Evolutionary conservation across 2,113 vertebrate species (phyloP).

Genomic region (Bostrychus sinensis): DNA sequence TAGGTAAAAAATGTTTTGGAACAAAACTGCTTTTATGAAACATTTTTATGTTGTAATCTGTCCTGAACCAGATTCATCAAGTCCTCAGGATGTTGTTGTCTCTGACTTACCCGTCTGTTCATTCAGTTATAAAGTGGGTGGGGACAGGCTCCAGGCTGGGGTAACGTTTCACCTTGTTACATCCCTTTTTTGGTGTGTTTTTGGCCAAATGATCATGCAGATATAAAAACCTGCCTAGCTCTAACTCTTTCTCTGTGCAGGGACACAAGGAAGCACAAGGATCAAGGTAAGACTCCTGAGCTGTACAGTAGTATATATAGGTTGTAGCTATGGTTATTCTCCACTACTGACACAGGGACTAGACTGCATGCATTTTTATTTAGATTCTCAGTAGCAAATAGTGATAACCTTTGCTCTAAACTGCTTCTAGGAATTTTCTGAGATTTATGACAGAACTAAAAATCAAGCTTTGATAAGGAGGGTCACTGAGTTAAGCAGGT

Average conservation of each 20-base stretch:
- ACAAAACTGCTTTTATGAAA: not conserved
- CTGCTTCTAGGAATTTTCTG: conserved; percentile 1
- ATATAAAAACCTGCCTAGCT: conserved; percentile 29
- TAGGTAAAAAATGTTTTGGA: no score
- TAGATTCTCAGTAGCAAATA: not conserved
- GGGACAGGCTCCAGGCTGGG: not conserved
- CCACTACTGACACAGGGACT: not conserved
- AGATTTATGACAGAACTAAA: not conserved
- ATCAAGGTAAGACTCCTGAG: conserved; percentile 40
- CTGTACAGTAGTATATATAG: no score
- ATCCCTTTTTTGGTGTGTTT: conserved; percentile 17
- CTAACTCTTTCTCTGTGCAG: not conserved
- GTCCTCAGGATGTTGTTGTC: not conserved
- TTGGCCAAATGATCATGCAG: fast-evolving
- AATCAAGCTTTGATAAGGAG: not conserved
- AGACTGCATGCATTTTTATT: not conserved
- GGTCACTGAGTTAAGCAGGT: not conserved
- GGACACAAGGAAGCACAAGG: not conserved
- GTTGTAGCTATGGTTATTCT: not conserved
- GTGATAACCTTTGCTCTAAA: not conserved
- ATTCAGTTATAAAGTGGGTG: not conserved
- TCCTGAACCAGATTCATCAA: not conserved
- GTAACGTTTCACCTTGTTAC: not conserved
- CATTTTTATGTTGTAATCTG: not conserved
- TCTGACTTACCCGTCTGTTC: not conserved